Percentiles rank a stretch among this genome's conserved stretches.
Conservation (phyloP, 2,113 vertebrate species). For the Brachyhypopomus occidentalis region DNA sequence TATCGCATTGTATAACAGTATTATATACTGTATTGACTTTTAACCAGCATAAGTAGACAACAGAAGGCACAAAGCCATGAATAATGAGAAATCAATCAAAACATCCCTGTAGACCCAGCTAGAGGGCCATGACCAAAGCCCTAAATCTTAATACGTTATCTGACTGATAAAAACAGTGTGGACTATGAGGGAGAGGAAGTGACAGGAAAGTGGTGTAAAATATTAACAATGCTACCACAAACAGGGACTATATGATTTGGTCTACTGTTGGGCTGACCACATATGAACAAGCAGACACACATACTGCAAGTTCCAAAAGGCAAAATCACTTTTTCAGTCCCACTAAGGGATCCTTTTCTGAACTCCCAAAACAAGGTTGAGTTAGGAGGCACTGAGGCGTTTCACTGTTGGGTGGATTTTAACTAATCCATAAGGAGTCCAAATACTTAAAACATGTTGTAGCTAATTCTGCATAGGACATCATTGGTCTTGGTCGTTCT, state of each 20-base stretch:
- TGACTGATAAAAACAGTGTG: slow-evolving; percentile 7
- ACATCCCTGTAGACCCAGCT: not conserved
- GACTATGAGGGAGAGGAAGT: not conserved
- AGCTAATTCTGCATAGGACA: too few relatives aligned
- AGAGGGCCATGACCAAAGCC: not conserved
- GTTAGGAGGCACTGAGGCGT: not conserved
- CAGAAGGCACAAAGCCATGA: not conserved
- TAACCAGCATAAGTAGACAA: not conserved
- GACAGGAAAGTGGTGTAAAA: slow-evolving; percentile 21
- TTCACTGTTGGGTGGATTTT: not conserved
- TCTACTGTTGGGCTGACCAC: not conserved
- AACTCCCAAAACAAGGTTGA: not conserved
- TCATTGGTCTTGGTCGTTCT: too few relatives aligned
- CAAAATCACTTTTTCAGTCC: not conserved
- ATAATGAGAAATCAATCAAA: slow-evolving; percentile 31
- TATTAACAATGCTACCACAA: slow-evolving; percentile 33
- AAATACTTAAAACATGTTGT: not conserved
- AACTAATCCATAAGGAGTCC: not conserved
- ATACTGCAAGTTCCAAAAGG: not conserved
- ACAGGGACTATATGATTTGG: not conserved
- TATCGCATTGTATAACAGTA: not conserved
- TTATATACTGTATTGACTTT: not conserved
- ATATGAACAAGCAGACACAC: slow-evolving; percentile 16
- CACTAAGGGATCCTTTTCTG: not conserved
- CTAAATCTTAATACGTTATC: not conserved